These are phyloP conservation scores for Caenorhabditis brenneri DNA, from an alignment of 1,140 invertebrate species.

Conservation along the genomic window DNA sequence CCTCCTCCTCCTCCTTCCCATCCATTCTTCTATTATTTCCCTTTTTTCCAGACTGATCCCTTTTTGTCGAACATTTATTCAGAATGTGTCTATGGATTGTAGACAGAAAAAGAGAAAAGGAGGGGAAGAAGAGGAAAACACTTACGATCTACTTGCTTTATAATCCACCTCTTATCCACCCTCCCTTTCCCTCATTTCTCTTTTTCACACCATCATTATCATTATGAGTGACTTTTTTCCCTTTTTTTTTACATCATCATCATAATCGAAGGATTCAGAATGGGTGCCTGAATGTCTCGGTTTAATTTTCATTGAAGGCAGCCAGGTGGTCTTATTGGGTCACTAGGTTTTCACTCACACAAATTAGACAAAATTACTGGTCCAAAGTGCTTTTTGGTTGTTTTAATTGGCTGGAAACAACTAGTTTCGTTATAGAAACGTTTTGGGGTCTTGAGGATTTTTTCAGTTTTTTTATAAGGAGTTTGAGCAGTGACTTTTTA, in stretches of 20 bases:
- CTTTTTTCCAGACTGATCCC: background rate
- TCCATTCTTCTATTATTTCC: background rate
- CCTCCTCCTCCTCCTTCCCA: background rate
- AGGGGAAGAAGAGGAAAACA: background rate
- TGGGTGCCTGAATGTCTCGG: background rate
- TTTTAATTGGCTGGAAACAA: background rate
- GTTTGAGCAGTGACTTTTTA: no score
- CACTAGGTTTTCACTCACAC: background rate
- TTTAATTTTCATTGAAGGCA: background rate
- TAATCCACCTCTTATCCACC: background rate
- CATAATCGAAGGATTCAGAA: background rate
- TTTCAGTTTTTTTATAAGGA: no score
- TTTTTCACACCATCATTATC: constrained; percentile 5
- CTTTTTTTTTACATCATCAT: background rate
- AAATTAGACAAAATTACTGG: background rate
- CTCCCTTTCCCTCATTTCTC: background rate
- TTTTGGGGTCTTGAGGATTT: no score
- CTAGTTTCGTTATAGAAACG: background rate
- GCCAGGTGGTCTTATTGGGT: constrained; percentile 17
- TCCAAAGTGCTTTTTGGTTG: background rate
- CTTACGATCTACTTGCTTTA: background rate
- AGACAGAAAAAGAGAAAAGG: no score
- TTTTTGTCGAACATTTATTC: background rate
- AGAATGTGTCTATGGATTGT: no score
- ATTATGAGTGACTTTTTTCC: background rate